Conservation (phyloP, 2,888 invertebrate species). For the Drosophila cognata region DNA sequence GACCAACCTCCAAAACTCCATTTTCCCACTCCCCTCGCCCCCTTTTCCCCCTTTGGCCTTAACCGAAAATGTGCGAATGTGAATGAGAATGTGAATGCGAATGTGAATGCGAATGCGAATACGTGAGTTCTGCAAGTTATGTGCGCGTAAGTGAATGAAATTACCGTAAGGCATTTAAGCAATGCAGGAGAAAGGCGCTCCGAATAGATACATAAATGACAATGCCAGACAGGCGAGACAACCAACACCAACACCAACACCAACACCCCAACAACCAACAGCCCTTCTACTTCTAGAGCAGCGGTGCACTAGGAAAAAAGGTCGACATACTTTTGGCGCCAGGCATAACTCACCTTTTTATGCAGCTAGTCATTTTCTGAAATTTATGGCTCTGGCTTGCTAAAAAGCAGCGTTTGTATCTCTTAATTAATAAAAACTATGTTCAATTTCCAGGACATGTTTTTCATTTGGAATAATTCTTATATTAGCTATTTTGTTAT, state of each 20-base stretch:
- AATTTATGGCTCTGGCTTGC: neutral
- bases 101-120: conserved; percentile 66
- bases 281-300: neutral
- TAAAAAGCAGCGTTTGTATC: neutral
- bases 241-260: conserved; percentile 16
- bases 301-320: neutral
- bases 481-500: neutral
- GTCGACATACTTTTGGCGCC: neutral
- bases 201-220: conserved; percentile 81
- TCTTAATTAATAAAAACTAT: neutral
- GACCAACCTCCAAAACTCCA: conserved; percentile 13
- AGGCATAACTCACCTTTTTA: neutral
- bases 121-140: conserved; percentile 84
- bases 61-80: conserved; percentile 44
- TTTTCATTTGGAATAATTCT: neutral
- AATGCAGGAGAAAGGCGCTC: conserved; percentile 70
- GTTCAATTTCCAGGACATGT: neutral
- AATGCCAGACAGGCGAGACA: conserved; percentile 65
- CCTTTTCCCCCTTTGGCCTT: conserved; percentile 1
- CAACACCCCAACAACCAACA: neutral
- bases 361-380: neutral
- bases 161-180: conserved; percentile 83
- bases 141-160: conserved; percentile 84
- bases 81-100: conserved; percentile 38
- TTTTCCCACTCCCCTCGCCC: neutral